These are phyloP conservation scores for Biston stratarius DNA, from an alignment of 2,888 invertebrate genomes.

Conservation along the genomic window DNA sequence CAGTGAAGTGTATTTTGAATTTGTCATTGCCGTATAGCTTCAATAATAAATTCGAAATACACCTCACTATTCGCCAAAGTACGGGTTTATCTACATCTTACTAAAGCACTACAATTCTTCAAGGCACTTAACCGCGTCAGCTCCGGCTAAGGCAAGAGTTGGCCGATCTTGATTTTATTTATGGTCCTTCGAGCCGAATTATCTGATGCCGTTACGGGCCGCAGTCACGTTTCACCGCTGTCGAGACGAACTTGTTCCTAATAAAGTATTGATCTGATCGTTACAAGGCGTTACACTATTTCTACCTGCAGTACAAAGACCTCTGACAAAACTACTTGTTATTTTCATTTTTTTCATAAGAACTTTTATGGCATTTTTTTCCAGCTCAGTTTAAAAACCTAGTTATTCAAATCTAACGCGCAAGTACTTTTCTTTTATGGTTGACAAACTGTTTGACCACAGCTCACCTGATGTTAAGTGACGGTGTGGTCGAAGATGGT, in stretches of 20 bases:
- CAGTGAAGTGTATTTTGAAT: too few relatives aligned
- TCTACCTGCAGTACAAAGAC: background rate
- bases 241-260: slow-evolving; percentile 22
- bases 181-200: slow-evolving; percentile 43
- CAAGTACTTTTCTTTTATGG: too few relatives aligned
- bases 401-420: too few relatives aligned
- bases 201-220: slow-evolving; percentile 43
- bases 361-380: too few relatives aligned
- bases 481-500: too few relatives aligned
- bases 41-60: background rate
- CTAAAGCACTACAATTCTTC: slow-evolving; percentile 25
- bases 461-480: too few relatives aligned
- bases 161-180: slow-evolving; percentile 43
- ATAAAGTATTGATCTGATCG: slow-evolving; percentile 30
- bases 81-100: background rate
- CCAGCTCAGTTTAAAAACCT: too few relatives aligned
- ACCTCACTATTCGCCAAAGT: background rate
- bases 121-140: slow-evolving; percentile 11
- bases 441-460: too few relatives aligned
- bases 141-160: slow-evolving; percentile 29
- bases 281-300: background rate
- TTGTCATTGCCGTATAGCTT: too few relatives aligned
- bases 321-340: too few relatives aligned
- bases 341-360: too few relatives aligned
- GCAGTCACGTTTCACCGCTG: slow-evolving; percentile 41